Percentiles rank a stretch among this genome's conserved stretches.
Evolutionary conservation across 2,797 vertebrate species (phyloP).

Genomic region (Cirrhinus molitorella): DNA sequence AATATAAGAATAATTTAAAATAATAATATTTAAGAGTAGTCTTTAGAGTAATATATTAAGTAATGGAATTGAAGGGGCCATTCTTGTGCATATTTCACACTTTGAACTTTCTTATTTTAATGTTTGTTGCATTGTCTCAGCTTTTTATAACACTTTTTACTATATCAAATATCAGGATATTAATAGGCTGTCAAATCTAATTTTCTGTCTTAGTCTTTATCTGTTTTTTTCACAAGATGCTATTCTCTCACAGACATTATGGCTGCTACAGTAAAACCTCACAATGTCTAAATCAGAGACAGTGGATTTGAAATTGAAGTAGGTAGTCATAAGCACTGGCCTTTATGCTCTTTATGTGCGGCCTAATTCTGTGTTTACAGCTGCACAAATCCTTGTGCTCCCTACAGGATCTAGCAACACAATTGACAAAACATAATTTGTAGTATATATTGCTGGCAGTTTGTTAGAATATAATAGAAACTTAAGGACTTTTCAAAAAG

Average conservation of each 20-base stretch:
- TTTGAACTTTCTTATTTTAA: not conserved
- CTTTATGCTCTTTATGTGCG: slow-evolving; percentile 40
- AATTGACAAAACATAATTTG: not conserved
- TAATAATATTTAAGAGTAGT: too few relatives aligned
- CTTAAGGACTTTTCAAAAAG: not conserved
- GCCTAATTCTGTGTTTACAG: slow-evolving; percentile 2
- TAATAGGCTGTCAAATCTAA: not conserved
- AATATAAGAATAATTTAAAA: too few relatives aligned
- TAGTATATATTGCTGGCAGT: not conserved
- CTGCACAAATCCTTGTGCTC: not conserved
- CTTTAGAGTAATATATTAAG: too few relatives aligned
- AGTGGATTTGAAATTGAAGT: slow-evolving; percentile 17
- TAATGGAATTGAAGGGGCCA: too few relatives aligned
- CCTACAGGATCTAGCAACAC: not conserved
- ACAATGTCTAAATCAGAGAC: slow-evolving; percentile 1
- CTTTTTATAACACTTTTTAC: not conserved
- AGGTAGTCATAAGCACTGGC: slow-evolving; percentile 35
- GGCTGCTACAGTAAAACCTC: not conserved
- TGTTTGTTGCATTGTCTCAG: not conserved
- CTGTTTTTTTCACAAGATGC: not conserved
- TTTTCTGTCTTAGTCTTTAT: not conserved
- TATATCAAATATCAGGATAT: not conserved
- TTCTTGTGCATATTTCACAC: too few relatives aligned
- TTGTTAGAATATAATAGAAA: not conserved
- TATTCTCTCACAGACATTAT: not conserved